Base-by-base conservation (phyloP, 2,888 invertebrate genomes). In the Galeruca laticollis region DNA sequence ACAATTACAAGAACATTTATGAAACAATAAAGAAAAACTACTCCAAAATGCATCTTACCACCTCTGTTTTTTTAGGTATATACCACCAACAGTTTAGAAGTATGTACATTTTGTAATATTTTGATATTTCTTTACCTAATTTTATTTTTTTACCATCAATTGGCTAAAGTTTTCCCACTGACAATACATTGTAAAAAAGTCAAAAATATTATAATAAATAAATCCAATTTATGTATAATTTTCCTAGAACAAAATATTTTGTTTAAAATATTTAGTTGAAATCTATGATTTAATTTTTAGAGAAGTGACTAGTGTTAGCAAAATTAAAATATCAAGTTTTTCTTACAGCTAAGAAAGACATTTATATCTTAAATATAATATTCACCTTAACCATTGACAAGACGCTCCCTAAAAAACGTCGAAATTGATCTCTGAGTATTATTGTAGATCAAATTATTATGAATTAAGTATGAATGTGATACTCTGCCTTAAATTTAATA, bases 331-430 rank as follows among this genome's bases (percentile, higher is more conserved):
- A n/a, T n/a, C n/a, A n/a, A 40, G 21, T 11, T 11, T 26, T 52
- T 57, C n/a, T 18, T 37, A 40, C 20, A 13, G 37, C 9, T 40
- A 9, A 59, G 40, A 59, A 59, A 59, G 59, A 59, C 59, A 59
- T 59, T 20, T 10, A 59, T 37, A 21, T 59, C 35, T 35, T 59
- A 59, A 15, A 37, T 26, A 18, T 59, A 40, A 37, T 11, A 59
- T 37, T 59, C 59, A 59, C 8, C 4, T 18, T 21, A 59, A 52
- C 13, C 26, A 59, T 40, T 20, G 15, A 40, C 15, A 40, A 37
- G 35, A 35, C 37, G 15, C 33, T 5, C 18, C 20, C n/a, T 35
- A 11, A 56, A 15, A 56, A 56, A 43, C 5, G 6, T 4, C 6
- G 4, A 15, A 11, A 43, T 43, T 1, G n/a, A 6, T 33, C 33